Conservation (phyloP, 2,888 invertebrate genomes). For the Troides oblongomaculatus region DNA sequence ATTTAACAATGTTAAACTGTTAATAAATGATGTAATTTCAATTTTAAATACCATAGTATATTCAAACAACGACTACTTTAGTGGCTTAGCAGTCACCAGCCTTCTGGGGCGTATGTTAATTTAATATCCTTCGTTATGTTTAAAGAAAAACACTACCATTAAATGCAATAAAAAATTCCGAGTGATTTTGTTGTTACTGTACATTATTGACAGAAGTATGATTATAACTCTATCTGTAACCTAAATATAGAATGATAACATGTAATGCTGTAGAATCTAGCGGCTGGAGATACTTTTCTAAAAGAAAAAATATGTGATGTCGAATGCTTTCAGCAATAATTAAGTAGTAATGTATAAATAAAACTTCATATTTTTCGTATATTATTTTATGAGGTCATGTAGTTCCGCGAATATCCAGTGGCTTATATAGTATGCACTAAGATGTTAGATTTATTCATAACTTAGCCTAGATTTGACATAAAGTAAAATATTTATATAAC, state of each 20-base stretch:
- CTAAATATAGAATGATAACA: neutral
- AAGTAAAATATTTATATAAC: neutral
- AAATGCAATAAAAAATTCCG: neutral
- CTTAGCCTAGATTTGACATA: conserved; percentile 1
- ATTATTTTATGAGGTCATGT: conserved; percentile 4
- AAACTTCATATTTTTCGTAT: conserved; percentile 14
- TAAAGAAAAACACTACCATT: neutral
- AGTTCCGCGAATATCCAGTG: conserved; percentile 2
- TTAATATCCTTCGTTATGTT: neutral
- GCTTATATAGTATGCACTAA: conserved; percentile 9
- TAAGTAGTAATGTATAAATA: conserved; percentile 18
- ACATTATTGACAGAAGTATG: neutral
- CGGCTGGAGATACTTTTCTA: neutral
- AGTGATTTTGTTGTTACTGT: neutral
- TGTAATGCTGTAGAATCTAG: neutral
- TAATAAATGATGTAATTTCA: neutral
- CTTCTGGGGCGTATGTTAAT: neutral
- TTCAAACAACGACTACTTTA: neutral
- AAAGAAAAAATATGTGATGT: conserved; percentile 17
- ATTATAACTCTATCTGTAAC: neutral
- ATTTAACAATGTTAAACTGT: neutral
- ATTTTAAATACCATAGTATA: neutral
- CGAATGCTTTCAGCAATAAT: conserved; percentile 27
- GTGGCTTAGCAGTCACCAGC: neutral
- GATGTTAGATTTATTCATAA: conserved; percentile 3